Evolutionary conservation across 1,140 invertebrate species (phyloP).

Genomic region (Thaumatotibia leucotreta): DNA sequence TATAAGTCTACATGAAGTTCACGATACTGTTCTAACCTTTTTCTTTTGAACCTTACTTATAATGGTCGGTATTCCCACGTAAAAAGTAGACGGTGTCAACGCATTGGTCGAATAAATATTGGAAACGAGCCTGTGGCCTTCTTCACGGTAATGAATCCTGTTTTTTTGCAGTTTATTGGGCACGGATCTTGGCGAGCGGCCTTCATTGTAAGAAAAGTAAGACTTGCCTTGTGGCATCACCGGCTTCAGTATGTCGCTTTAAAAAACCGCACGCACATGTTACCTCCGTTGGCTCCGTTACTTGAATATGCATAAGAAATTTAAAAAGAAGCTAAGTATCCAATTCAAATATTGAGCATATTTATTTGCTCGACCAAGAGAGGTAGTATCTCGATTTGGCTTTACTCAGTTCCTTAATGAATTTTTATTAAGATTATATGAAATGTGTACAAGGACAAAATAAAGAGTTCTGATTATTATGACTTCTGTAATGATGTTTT

Average conservation of each 20-base stretch:
- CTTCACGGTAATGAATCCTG: slow-evolving; percentile 1
- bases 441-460: too few species aligned
- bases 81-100: slow-evolving; percentile 7
- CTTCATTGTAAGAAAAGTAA: background rate
- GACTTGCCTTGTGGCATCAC: background rate
- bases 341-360: too few species aligned
- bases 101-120: slow-evolving; percentile 4
- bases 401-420: too few species aligned
- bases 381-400: too few species aligned
- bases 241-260: background rate
- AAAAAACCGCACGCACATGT: background rate
- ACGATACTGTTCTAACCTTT: background rate
- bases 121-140: slow-evolving; percentile 4
- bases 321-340: too few species aligned
- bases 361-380: too few species aligned
- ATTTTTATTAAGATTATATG: too few species aligned
- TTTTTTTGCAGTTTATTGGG: slow-evolving; percentile 6
- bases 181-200: background rate
- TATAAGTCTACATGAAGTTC: background rate
- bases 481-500: too few species aligned
- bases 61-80: slow-evolving; percentile 6
- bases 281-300: background rate
- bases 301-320: too few species aligned
- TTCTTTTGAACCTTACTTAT: background rate
- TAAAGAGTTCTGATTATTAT: too few species aligned